Evolutionary conservation across 2,797 vertebrate species (phyloP).

Genomic region (Ciconia nigra): DNA sequence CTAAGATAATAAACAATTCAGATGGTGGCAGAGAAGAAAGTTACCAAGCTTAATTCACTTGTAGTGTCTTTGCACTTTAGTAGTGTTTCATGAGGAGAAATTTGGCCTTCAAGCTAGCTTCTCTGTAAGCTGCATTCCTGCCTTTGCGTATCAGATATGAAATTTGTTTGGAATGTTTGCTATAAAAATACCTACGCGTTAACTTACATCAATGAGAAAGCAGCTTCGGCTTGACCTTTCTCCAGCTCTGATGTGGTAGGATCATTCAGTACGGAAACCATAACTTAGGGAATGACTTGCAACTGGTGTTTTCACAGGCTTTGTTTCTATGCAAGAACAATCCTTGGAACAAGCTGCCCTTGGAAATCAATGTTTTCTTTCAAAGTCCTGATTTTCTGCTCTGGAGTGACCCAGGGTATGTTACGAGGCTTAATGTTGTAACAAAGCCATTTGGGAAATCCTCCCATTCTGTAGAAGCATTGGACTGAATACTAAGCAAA

Average conservation of each 20-base stretch:
- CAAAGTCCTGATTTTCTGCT: neutral
- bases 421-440: neutral
- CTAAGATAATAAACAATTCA: neutral
- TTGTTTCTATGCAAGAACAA: neutral
- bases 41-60: neutral
- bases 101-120: neutral
- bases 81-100: neutral
- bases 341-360: neutral
- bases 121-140: neutral
- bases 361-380: neutral
- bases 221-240: neutral
- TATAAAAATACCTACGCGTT: conserved; percentile 7
- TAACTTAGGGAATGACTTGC: neutral
- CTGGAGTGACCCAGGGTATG: neutral
- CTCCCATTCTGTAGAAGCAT: neutral
- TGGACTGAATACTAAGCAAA: neutral
- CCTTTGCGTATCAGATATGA: neutral
- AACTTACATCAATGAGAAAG: neutral
- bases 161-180: conserved; percentile 56
- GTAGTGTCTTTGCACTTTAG: neutral
- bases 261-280: neutral
- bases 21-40: neutral
- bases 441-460: conserved; percentile 16
- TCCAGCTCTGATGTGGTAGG: neutral
- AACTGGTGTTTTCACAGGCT: neutral